phyloP scores from a whole-genome alignment of 1,140 invertebrate species.

The Linepithema humile region DNA sequence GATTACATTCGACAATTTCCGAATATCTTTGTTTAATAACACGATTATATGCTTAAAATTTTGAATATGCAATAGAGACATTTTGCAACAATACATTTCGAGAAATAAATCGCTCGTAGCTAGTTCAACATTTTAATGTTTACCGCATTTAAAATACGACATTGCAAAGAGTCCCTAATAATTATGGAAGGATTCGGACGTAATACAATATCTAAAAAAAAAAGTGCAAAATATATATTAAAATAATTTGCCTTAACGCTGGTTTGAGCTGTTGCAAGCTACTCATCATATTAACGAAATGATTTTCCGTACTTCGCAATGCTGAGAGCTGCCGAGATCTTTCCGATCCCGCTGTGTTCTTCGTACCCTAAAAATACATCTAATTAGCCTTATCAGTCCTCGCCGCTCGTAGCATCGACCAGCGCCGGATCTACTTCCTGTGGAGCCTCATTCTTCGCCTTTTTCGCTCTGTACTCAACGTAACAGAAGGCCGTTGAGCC shows the following conservation, averaged over 20 bases:
- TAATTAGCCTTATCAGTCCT: constrained; percentile 53
- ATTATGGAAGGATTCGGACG: neutral
- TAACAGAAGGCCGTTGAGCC: constrained; percentile 93
- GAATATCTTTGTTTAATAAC: neutral
- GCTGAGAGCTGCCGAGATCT: neutral
- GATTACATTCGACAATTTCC: constrained; percentile 3
- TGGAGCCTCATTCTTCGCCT: constrained; percentile 56
- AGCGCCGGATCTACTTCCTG: constrained; percentile 64
- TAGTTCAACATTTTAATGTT: neutral
- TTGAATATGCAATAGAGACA: neutral
- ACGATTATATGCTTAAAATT: neutral
- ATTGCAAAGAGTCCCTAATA: constrained; percentile 3
- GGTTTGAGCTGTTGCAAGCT: neutral
- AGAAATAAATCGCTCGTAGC: neutral
- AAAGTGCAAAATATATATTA: neutral
- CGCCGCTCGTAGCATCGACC: constrained; percentile 57
- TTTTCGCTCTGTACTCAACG: constrained; percentile 87
- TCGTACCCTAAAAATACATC: neutral
- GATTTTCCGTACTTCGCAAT: neutral
- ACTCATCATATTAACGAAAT: neutral
- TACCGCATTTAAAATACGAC: neutral
- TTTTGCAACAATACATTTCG: constrained; percentile 1
- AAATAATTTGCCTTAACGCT: neutral
- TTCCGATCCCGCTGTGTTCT: neutral
- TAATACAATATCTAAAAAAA: neutral